Conservation (phyloP, 1,140 invertebrate species). For the Calliopsis andreniformis region DNA sequence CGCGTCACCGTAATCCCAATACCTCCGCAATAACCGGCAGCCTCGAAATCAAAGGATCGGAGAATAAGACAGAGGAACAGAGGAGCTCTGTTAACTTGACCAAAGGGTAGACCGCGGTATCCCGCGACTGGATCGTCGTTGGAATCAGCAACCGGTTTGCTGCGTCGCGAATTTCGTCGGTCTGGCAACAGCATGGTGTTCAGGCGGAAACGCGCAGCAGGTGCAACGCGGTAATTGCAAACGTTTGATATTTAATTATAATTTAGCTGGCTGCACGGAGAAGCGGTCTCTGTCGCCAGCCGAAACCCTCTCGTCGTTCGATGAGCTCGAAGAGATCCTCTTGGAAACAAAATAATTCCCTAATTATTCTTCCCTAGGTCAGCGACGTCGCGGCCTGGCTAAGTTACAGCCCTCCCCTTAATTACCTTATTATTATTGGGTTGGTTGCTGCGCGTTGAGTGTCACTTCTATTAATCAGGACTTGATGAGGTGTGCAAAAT, state of each 20-base stretch:
- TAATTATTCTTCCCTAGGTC: constrained; percentile 70
- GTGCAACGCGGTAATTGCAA: constrained; percentile 75
- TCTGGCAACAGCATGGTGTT: constrained; percentile 7
- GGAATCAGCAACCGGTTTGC: constrained; percentile 26
- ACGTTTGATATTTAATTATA: constrained; percentile 79
- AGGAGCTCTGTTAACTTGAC: too few species aligned
- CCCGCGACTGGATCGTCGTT: too few species aligned
- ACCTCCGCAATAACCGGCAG: constrained; percentile 22
- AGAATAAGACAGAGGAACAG: constrained; percentile 38
- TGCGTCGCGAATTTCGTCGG: constrained; percentile 51
- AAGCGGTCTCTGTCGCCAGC: constrained; percentile 42
- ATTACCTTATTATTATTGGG: constrained; percentile 77
- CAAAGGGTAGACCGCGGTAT: too few species aligned
- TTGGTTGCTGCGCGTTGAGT: constrained; percentile 21
- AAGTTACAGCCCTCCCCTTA: constrained; percentile 70
- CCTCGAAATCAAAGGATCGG: constrained; percentile 44
- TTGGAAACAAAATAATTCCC: constrained; percentile 75
- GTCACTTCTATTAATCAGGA: constrained; percentile 1
- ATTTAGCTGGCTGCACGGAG: constrained; percentile 60
- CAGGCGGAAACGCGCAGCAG: constrained; percentile 63
- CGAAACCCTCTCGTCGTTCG: constrained; percentile 40
- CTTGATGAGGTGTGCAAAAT: neutral
- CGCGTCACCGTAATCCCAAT: constrained; percentile 55
- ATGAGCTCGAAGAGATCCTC: constrained; percentile 68
- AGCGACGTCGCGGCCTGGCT: constrained; percentile 37